Evolutionary conservation across 1,140 invertebrate species (phyloP).

Genomic region (Solen grandis): DNA sequence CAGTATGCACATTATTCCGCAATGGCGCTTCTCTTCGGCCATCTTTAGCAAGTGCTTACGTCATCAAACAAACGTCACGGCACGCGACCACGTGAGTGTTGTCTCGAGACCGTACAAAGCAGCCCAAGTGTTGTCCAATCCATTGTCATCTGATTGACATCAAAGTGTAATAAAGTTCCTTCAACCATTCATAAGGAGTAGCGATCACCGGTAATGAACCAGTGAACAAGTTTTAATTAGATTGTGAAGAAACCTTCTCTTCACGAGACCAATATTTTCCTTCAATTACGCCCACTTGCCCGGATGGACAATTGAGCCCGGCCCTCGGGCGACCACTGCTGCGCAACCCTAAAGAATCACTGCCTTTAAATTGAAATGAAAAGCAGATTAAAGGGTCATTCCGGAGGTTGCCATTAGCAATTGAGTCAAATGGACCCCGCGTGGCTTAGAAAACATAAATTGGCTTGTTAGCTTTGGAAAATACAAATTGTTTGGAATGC

Average conservation of each 20-base stretch:
- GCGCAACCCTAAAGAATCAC: slow-evolving; percentile 32
- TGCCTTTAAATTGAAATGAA: slow-evolving; percentile 45
- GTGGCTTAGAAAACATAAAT: slow-evolving; percentile 55
- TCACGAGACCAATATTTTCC: slow-evolving; percentile 50
- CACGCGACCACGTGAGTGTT: slow-evolving; percentile 51
- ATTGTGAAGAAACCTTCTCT: slow-evolving; percentile 47
- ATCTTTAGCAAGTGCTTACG: slow-evolving; percentile 47
- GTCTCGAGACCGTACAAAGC: slow-evolving; percentile 30
- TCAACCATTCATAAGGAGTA: slow-evolving; percentile 47
- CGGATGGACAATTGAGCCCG: slow-evolving; percentile 17
- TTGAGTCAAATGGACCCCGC: slow-evolving; percentile 46
- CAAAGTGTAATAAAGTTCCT: slow-evolving; percentile 57
- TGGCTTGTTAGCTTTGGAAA: slow-evolving; percentile 56
- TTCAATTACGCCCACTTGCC: slow-evolving; percentile 50
- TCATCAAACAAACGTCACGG: slow-evolving; percentile 54
- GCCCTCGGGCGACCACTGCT: slow-evolving; percentile 15
- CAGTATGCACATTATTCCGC: slow-evolving; percentile 54
- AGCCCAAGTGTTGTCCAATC: slow-evolving; percentile 51
- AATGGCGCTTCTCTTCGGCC: slow-evolving; percentile 30
- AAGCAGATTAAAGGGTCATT: slow-evolving; percentile 52
- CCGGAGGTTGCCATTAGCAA: slow-evolving; percentile 49
- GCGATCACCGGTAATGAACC: slow-evolving; percentile 56
- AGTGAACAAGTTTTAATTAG: slow-evolving; percentile 60
- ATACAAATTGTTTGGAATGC: slow-evolving; percentile 51
- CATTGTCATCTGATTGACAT: slow-evolving; percentile 53